Evolutionary conservation across 2,797 vertebrate genomes (phyloP).

Genomic region (Takifugu ocellatus): DNA sequence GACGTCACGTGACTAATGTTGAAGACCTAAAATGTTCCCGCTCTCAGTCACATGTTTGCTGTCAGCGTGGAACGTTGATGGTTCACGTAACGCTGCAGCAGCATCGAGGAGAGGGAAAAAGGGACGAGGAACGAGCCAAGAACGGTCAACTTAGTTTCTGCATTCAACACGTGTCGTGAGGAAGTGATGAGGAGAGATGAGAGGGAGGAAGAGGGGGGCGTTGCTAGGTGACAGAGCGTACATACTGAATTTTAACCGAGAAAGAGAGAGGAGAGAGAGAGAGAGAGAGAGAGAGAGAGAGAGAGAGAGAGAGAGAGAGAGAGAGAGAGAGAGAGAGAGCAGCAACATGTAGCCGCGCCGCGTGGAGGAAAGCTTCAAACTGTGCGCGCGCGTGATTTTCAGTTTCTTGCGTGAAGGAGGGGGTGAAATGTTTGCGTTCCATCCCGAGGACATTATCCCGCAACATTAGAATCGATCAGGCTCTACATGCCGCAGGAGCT

Average conservation of each 20-base stretch:
- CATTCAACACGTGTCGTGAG: slow-evolving; percentile 80
- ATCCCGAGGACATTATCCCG: slow-evolving; percentile 55
- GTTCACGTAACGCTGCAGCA: no score
- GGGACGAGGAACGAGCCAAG: background rate
- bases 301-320: slow-evolving; percentile 58
- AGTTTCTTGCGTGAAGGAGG: background rate
- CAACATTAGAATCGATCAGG: slow-evolving; percentile 48
- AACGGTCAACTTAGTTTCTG: slow-evolving; percentile 68
- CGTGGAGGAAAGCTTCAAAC: slow-evolving; percentile 67
- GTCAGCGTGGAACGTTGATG: background rate
- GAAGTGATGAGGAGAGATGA: slow-evolving; percentile 61
- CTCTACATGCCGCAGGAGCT: slow-evolving; percentile 60
- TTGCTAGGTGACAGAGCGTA: slow-evolving; percentile 81
- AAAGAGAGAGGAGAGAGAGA: slow-evolving; percentile 58
- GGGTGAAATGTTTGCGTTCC: slow-evolving; percentile 36
- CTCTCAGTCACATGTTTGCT: slow-evolving; percentile 1
- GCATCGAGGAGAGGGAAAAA: background rate
- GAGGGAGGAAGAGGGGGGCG: slow-evolving; percentile 55
- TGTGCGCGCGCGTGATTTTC: slow-evolving; percentile 39
- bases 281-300: slow-evolving; percentile 48
- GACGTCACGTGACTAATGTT: no score
- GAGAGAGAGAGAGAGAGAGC: slow-evolving; percentile 47
- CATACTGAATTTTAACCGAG: slow-evolving; percentile 82
- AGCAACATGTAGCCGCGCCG: slow-evolving; percentile 73
- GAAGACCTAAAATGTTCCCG: background rate